Evolutionary conservation across 2,797 vertebrate species (phyloP), one percentile per base, ranked within the genome.

Genomic region (Hephaestus fuliginosus): DNA sequence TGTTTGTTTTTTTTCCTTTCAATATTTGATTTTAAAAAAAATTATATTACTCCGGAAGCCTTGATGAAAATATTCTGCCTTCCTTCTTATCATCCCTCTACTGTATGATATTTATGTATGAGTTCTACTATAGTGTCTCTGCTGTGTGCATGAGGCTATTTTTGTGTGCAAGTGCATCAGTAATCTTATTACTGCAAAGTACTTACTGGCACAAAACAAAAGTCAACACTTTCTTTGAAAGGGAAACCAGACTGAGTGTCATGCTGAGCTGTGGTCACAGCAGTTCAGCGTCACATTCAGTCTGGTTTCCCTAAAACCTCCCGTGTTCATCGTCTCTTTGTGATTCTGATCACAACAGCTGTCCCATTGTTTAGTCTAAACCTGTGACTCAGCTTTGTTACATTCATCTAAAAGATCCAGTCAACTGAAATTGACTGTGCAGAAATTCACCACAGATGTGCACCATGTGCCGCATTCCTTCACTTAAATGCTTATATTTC

Each of bases 291-390:
- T 76, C 67, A 70, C 33, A 58, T 70, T 44, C 55, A 64, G 61
- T 63, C 53, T 41, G 58, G 64, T 61, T 80, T 85, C 68, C 66
- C 64, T 57, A 70, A 80, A 74, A n/a, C 58, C 14, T 57, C 33
- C 5, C 44, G 33, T 57, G 41, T 58, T 81, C 53, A 36, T 76
- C 22, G 0, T 39, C 17, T 22, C 60, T 69, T 61, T 60, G 28
- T 79, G 76, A 89, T 70, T 83, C 83, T 82, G 22, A 22, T 62
- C 71, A 73, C 41, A 76, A 61, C 64, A 71, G 33, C 20, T n/a
- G 44, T 33, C n/a, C 44, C 22, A 57, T 79, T 88, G 74, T 88
- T 80, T 20, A 18, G 68, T 65, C 49, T 60, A 66, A 83, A 63
- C 61, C 64, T 51, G 52, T 86, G 86, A 89, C 53, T 82, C 76